Evolutionary conservation across 1,140 invertebrate species (phyloP).

Genomic region (Harlomillsia oculata): DNA sequence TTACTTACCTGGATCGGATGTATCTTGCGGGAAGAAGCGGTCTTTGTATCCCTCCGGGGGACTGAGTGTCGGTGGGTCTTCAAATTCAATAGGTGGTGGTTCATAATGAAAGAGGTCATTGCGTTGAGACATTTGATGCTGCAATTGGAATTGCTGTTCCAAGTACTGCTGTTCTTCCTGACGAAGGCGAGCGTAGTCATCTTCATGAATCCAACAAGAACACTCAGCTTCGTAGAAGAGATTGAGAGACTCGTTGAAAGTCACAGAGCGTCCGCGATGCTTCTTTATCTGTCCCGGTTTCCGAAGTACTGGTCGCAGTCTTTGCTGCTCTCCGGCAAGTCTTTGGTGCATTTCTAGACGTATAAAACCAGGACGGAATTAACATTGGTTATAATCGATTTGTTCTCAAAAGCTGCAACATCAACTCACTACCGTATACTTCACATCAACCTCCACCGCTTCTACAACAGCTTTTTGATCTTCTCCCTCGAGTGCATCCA

Average conservation of each 20-base stretch:
- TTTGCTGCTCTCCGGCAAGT: slow-evolving; percentile 19
- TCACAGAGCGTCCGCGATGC: slow-evolving; percentile 22
- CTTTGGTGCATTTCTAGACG: slow-evolving; percentile 30
- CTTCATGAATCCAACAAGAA: slow-evolving; percentile 35
- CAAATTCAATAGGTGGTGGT: slow-evolving; percentile 32
- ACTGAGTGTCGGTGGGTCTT: slow-evolving; percentile 32
- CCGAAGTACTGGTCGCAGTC: slow-evolving; percentile 30
- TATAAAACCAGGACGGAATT: too few species aligned
- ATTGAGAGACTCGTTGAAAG: slow-evolving; percentile 33
- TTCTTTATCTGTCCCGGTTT: slow-evolving; percentile 28
- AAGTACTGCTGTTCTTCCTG: slow-evolving; percentile 26
- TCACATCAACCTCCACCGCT: too few species aligned
- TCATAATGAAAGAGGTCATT: slow-evolving; percentile 23
- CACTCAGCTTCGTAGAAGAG: slow-evolving; percentile 33
- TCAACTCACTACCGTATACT: too few species aligned
- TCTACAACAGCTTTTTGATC: too few species aligned
- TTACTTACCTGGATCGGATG: slow-evolving; percentile 23
- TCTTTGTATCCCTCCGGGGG: slow-evolving; percentile 36
- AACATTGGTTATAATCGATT: too few species aligned
- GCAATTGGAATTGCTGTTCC: slow-evolving; percentile 11
- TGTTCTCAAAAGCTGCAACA: too few species aligned
- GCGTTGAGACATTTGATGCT: slow-evolving; percentile 10
- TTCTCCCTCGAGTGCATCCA: too few species aligned
- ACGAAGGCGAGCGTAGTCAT: slow-evolving; percentile 31
- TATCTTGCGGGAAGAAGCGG: slow-evolving; percentile 33